Base-by-base conservation (phyloP, 2,888 invertebrate genomes). In the Diplolepis rosae region DNA sequence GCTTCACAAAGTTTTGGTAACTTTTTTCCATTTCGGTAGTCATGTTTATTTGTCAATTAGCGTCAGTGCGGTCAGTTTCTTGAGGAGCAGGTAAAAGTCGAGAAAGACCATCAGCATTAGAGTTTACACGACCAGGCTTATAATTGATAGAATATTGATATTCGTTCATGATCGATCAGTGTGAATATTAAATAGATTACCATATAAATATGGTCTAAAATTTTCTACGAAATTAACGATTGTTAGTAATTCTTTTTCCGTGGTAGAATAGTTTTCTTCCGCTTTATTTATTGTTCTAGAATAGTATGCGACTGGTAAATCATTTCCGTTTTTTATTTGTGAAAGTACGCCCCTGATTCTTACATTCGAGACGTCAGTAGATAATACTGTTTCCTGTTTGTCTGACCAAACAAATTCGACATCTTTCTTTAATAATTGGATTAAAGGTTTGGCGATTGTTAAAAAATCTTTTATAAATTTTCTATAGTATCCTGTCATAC, bases 401-500 rank as follows among this genome's bases (percentile, higher is more conserved):
- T 52, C 39, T 4, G 27, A 48, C 79, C 77, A 77, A 3, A 28
- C 15, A 45, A 72, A 78, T 35, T 32, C 65, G 50, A 48, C 22
- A 15, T 71, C 70, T 7, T 70, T 70, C 51, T 70, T 65, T 66
- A 70, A 50, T 4, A 70, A 61, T n/a, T 69, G 42, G 3, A 78
- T 80, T 22, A 84, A 48, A 0, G 81, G 81, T 66, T 72, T 71
- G 1, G 81, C 77, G 15, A 79, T 76, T 48, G 70, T 67, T 2
- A 78, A 56, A 56, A 79, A 68, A 68, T 68, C 24, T n/a, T 52
- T 22, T 15, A 52, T n/a, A 15, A 52, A 52, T 52, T 52, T 52
- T 52, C 52, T 24, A 28, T 52, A 52, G 18, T 52, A 52, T 4
- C 52, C 52, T 4, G 18, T 13, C 52, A 52, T 52, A 3, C 52